phyloP scores from a whole-genome alignment of 64 coral and sea anemone genomes.

The Actinia equina region DNA sequence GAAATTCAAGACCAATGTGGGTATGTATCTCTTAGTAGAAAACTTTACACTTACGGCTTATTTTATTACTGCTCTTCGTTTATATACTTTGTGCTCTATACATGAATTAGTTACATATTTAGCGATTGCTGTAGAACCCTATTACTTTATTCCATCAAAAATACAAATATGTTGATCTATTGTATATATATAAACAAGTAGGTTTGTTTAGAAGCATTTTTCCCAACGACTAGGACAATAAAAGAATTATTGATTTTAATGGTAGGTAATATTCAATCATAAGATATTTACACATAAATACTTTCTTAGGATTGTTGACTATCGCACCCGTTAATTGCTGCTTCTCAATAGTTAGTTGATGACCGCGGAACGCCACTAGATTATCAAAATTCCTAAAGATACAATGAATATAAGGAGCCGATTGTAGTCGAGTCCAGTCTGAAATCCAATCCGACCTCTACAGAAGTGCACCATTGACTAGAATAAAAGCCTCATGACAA shows the following conservation, averaged over 20 bases:
- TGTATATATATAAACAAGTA: neutral
- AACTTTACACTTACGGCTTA: neutral
- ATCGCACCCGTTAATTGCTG: neutral
- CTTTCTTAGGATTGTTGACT: neutral
- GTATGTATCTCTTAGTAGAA: neutral
- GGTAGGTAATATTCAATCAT: neutral
- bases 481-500: neutral
- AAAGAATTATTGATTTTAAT: neutral
- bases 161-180: neutral
- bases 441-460: conserved; percentile 12
- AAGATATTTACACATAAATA: neutral
- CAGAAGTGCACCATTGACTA: neutral
- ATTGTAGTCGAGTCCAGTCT: conserved; percentile 27
- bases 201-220: neutral
- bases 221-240: neutral
- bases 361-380: conserved; percentile 5
- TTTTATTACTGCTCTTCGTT: neutral
- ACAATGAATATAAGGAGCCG: conserved; percentile 27
- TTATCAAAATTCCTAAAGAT: neutral
- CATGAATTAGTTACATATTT: neutral
- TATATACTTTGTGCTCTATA: neutral
- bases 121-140: neutral
- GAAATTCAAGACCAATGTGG: neutral
- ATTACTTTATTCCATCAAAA: neutral
- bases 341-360: neutral